Evolutionary conservation across 2,797 vertebrate species (phyloP).

Genomic region (Eulemur coronatus): DNA sequence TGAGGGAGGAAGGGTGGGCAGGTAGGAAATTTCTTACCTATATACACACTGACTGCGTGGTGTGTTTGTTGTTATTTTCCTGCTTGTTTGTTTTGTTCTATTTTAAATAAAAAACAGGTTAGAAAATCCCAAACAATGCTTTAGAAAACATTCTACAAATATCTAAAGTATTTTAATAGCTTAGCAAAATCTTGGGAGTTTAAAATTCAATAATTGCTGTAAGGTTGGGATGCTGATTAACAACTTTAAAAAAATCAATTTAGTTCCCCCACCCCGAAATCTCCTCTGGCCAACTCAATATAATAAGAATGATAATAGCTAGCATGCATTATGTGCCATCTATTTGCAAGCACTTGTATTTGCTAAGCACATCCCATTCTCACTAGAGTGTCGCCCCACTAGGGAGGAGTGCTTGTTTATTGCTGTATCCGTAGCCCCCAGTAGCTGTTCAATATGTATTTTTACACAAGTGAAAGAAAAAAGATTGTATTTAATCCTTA

Average conservation of each 20-base stretch:
- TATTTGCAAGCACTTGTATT: neutral
- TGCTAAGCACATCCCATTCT: neutral
- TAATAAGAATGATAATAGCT: neutral
- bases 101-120: neutral
- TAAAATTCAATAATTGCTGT: constrained; percentile 12
- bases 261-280: neutral
- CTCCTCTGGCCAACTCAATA: neutral
- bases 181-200: neutral
- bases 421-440: neutral
- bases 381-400: neutral
- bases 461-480: neutral
- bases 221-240: constrained; percentile 9
- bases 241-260: neutral
- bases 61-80: neutral
- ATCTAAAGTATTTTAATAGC: neutral
- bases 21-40: neutral
- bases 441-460: neutral
- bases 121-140: neutral
- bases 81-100: constrained; percentile 16
- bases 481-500: neutral
- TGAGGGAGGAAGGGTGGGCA: neutral
- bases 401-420: neutral
- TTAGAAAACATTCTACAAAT: neutral
- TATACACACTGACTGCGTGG: neutral
- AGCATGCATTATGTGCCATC: too few species aligned